Percentiles rank a stretch among this genome's conserved stretches.
Conservation (phyloP, 2,888 invertebrate species). For the Microchrysa polita region DNA sequence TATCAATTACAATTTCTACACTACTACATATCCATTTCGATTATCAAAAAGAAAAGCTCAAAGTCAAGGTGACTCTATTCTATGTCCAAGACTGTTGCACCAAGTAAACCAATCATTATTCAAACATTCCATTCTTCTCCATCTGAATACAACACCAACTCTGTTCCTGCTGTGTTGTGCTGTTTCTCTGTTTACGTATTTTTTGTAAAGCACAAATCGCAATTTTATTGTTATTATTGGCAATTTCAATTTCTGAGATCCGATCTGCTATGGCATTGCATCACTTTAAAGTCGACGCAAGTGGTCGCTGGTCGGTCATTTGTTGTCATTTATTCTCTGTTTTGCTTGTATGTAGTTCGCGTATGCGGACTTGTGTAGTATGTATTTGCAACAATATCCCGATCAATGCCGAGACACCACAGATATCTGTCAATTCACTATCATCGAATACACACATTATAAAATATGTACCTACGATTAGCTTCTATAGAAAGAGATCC, state of each 20-base stretch:
- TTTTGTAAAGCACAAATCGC: slow-evolving; percentile 38
- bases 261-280: slow-evolving; percentile 39
- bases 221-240: slow-evolving; percentile 44
- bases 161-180: slow-evolving; percentile 20
- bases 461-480: too few relatives aligned
- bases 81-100: too few relatives aligned
- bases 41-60: too few relatives aligned
- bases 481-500: not conserved
- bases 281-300: slow-evolving; percentile 34
- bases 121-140: slow-evolving; percentile 7
- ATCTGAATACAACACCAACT: slow-evolving; percentile 16
- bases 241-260: slow-evolving; percentile 41
- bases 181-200: slow-evolving; percentile 7
- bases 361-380: not conserved
- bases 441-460: slow-evolving; percentile 11
- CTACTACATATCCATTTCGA: too few relatives aligned
- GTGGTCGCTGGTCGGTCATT: slow-evolving; percentile 22
- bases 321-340: slow-evolving; percentile 26
- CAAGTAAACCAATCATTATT: not conserved
- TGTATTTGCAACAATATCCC: not conserved
- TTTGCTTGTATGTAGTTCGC: not conserved
- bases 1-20: too few relatives aligned
- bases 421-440: slow-evolving; percentile 35
- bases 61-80: too few relatives aligned
- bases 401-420: slow-evolving; percentile 19